phyloP scores from a whole-genome alignment of 2,797 vertebrate species.

The Centroberyx gerrardi region DNA sequence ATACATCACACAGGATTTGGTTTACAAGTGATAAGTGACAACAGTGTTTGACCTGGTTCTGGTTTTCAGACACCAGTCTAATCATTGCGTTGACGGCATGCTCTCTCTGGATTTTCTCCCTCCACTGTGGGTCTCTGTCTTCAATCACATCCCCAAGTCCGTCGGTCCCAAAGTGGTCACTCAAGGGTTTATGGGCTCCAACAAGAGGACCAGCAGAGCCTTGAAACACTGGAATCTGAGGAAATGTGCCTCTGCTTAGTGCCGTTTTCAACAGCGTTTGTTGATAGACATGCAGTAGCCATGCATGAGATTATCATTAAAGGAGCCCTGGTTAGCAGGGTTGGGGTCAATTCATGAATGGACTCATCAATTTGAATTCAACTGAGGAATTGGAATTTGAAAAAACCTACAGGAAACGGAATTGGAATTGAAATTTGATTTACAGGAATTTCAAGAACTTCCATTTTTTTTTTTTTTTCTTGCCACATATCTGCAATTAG shows the following conservation, averaged over 20 bases:
- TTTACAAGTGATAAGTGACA: neutral
- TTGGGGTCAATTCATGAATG: too few species aligned
- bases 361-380: too few species aligned
- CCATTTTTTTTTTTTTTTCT: too few species aligned
- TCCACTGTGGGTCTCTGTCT: slow-evolving; percentile 77
- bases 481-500: too few species aligned
- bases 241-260: neutral
- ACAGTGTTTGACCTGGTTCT: slow-evolving; percentile 76
- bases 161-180: slow-evolving; percentile 85
- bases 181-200: slow-evolving; percentile 3
- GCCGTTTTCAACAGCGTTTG: neutral
- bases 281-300: neutral
- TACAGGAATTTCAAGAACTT: too few species aligned
- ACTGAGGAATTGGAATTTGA: too few species aligned
- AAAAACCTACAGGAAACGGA: too few species aligned
- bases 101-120: slow-evolving; percentile 81
- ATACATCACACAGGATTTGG: neutral
- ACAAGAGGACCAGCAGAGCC: slow-evolving; percentile 78
- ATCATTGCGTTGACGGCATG: slow-evolving; percentile 82
- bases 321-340: neutral
- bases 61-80: slow-evolving; percentile 80
- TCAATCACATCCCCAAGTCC: slow-evolving; percentile 85
- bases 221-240: slow-evolving; percentile 86
- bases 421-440: too few species aligned
- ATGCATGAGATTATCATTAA: neutral